Base-by-base conservation (phyloP, 2,888 invertebrate species). In the Noctua fimbriata region DNA sequence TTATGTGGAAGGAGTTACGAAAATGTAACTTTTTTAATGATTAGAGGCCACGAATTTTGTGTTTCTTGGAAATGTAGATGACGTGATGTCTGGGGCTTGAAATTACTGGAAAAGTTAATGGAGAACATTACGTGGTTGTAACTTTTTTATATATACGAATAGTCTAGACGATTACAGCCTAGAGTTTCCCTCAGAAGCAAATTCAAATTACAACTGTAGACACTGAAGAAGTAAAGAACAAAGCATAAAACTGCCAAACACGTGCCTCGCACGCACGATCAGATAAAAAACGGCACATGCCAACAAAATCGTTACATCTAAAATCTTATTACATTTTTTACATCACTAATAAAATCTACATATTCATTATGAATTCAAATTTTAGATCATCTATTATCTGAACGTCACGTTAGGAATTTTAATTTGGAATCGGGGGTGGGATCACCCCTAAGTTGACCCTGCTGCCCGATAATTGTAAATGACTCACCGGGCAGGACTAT, bases 371-470 rank as follows among this genome's bases (percentile, higher is more conserved):
- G 88, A 87, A 92, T 92, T 91, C 90, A 92, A 93, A 93, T 91
- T 92, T 90, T 88, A 88, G 91, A 93, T 93, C 92, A 93, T 93
- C 93, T 92, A 93, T 93, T 92, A 93, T 91, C 89, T 90, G 88
- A 88, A 85, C 91, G 92, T 93, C 89, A 92, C 90, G 92, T 87
- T 91, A 78, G 91, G 93, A 93, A 95, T 95, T 95, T 94, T 93
- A 95, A 94, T 94, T 94, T 93, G 90, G 92, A 93, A 91, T 92
- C 87, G 90, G 93, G 93, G 93, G 91, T 89, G 87, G 84, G 80
- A 73, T 85, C 91, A 91, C 93, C 92, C 92, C 90, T 63, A 28
- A 86, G 84, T 87, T 92, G 93, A 92, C 92, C 92, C 90, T 73
- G 87, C 88, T 90, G 87, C 91, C 91, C 91, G 89, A 93, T 94